Conservation (phyloP, 2,797 vertebrate genomes). For the Apogon hyalosoma region DNA sequence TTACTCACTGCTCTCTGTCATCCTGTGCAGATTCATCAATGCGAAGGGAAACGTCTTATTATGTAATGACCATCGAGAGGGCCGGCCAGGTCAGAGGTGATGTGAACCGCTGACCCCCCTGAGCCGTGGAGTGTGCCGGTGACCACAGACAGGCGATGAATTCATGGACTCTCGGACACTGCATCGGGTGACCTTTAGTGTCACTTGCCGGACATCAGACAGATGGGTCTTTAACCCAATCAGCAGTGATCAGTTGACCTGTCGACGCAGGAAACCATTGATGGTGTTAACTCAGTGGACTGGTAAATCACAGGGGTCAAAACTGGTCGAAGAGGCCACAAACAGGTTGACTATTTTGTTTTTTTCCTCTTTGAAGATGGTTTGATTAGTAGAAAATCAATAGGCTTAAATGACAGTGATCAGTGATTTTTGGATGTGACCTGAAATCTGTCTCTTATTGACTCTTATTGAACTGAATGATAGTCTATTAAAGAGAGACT, state of each 20-base stretch:
- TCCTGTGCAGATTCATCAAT: constrained; percentile 54
- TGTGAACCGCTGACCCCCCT: constrained; percentile 57
- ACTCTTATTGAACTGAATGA: too few species aligned
- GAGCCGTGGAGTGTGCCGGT: constrained; percentile 65
- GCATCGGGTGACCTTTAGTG: constrained; percentile 74
- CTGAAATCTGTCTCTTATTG: too few species aligned
- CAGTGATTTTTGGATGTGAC: too few species aligned
- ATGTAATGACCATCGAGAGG: constrained; percentile 66
- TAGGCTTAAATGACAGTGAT: too few species aligned
- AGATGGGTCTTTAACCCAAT: constrained; percentile 59
- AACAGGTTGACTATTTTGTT: neutral
- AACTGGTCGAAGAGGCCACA: neutral
- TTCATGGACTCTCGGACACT: constrained; percentile 68
- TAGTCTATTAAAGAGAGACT: too few species aligned
- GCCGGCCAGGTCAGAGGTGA: constrained; percentile 75
- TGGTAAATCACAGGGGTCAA: constrained; percentile 8
- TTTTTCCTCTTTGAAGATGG: neutral
- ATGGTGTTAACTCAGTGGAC: neutral
- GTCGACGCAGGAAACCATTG: constrained; percentile 4
- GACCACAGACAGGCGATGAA: constrained; percentile 77
- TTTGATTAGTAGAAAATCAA: neutral
- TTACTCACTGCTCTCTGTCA: constrained; percentile 28
- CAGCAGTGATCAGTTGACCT: constrained; percentile 64
- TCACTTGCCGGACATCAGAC: constrained; percentile 59
- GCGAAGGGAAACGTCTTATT: constrained; percentile 66